These are phyloP conservation scores for Perdita meconis DNA, from an alignment of 2,888 invertebrate genomes.

Conservation along the genomic window DNA sequence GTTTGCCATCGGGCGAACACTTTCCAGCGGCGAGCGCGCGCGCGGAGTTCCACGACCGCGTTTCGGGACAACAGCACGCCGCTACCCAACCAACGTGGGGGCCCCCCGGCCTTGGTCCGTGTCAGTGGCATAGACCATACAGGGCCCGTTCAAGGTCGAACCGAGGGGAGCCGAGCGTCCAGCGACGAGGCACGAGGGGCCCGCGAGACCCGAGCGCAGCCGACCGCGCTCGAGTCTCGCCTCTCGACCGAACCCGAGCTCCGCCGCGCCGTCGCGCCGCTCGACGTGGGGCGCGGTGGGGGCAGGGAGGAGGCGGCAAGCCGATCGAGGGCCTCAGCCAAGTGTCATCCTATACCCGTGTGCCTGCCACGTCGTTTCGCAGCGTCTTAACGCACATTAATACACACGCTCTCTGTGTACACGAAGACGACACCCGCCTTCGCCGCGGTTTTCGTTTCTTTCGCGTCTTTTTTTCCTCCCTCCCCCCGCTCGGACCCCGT, in stretches of 20 bases:
- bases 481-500: too few relatives aligned
- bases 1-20: conserved; percentile 80
- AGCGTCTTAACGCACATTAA: conserved; percentile 78
- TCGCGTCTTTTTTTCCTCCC: conserved; percentile 30
- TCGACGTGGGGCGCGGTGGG: conserved; percentile 1
- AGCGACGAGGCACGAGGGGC: conserved; percentile 67
- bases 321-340: conserved; percentile 67
- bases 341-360: conserved; percentile 83
- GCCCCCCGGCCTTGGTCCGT: conserved; percentile 83
- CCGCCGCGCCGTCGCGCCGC: conserved; percentile 18
- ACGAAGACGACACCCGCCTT: conserved; percentile 64
- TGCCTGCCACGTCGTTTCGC: conserved; percentile 76
- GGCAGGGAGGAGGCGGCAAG: conserved; percentile 35
- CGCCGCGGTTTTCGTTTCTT: conserved; percentile 63
- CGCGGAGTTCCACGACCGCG: conserved; percentile 83
- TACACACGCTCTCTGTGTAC: conserved; percentile 75
- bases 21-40: conserved; percentile 75
- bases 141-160: conserved; percentile 84
- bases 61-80: conserved; percentile 82
- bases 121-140: conserved; percentile 84
- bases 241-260: conserved; percentile 20
- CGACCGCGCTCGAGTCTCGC: conserved; percentile 31
- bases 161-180: conserved; percentile 71
- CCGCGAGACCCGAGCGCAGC: conserved; percentile 36
- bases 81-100: conserved; percentile 74